These are phyloP conservation scores for Corythornis cristatus DNA, from an alignment of 2,113 vertebrate species.

Conservation along the genomic window DNA sequence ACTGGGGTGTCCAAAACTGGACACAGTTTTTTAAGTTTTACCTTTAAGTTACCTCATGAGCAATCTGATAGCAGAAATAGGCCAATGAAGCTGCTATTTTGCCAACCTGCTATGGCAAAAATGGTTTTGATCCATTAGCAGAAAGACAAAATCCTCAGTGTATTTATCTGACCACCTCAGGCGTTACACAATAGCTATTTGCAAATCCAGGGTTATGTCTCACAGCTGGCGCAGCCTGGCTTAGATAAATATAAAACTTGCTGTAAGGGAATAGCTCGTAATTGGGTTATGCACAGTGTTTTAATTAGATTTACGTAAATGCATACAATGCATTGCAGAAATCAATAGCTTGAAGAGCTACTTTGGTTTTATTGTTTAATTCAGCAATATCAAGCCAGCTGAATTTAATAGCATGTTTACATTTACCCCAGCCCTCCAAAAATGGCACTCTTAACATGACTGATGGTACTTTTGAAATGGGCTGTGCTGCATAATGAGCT, in stretches of 20 bases:
- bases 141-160: neutral
- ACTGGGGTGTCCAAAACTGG: no score
- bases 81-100: neutral
- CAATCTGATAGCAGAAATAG: neutral
- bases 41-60: neutral
- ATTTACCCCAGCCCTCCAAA: neutral
- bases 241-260: constrained; percentile 61
- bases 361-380: constrained; percentile 2
- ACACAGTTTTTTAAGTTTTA: neutral
- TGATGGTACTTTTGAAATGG: neutral
- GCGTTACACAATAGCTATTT: constrained; percentile 27
- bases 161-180: constrained; percentile 2
- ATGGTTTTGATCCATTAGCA: neutral
- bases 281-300: constrained; percentile 53
- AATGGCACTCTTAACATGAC: neutral
- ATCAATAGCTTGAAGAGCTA: constrained; percentile 50
- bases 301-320: constrained; percentile 65
- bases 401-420: neutral
- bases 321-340: constrained; percentile 10
- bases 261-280: constrained; percentile 51
- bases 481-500: neutral
- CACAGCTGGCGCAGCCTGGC: constrained; percentile 35
- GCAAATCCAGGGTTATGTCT: constrained; percentile 18
- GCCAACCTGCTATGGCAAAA: neutral
- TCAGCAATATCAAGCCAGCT: neutral